Base-by-base conservation (phyloP, 2,113 vertebrate genomes). In the Bufo bufo region DNA sequence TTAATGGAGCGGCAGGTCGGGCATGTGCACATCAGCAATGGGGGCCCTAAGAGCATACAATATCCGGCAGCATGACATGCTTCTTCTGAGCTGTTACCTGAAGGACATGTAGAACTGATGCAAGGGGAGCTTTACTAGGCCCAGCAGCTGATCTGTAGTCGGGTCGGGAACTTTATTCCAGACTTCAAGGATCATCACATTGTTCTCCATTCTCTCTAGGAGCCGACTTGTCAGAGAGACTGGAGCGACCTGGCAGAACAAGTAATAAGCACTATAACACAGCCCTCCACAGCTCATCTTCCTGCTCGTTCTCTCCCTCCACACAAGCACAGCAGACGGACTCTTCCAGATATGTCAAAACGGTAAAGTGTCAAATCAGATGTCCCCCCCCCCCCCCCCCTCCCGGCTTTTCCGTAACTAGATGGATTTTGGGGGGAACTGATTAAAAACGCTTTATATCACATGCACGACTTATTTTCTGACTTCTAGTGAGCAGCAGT, bases 71-170 rank as follows among this genome's bases (percentile, higher is more conserved):
- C 8, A 3, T 12, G 56, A 8, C 56, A 52, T 52, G 52, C 9
- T 52, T 9, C 9, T 52, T 9, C 52, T 52, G 52, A 0, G 56
- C 56, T 10, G 12, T 95, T 94, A 97, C 98, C 94, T 98, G 93
- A 98, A 99, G 0, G 98, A 99, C 94, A 99, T 91, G 92, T 98
- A 99, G 92, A 99, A 99, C 91, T 99, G 98, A 89, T 99, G 97
- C 13, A 99, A 95, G 77, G 98, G 97, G 84, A 99, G 94, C 89
- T 99, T 99, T 88, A 95, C 97, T 2, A 99, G 93, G 43, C 98
- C 98, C 0, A 99, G 93, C 20, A 99, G 95, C 47, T 86, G 93
- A 91, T 99, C 98, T 63, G 93, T 90, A 85, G 92, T 93, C 56
- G 96, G 93, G 84, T 88, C 91, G 87, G 92, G 93, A 8, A 90